Evolutionary conservation across 2,888 invertebrate species (phyloP).

Genomic region (Macrophya alboannulata): DNA sequence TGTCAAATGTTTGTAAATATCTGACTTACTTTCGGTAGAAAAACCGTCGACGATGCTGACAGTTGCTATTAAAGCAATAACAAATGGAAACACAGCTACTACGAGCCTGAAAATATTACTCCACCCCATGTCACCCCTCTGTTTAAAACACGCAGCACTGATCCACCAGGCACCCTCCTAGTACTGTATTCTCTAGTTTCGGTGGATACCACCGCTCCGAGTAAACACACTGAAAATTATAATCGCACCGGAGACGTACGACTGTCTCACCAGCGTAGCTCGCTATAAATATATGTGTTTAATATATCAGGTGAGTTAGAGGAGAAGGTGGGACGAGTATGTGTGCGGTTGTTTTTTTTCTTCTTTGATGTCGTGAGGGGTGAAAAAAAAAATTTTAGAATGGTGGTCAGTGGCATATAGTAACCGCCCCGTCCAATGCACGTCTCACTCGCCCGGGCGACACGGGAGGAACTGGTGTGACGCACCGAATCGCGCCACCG

Average conservation of each 20-base stretch:
- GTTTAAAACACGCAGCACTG: slow-evolving; percentile 34
- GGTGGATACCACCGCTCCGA: slow-evolving; percentile 27
- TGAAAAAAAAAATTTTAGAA: slow-evolving; percentile 16
- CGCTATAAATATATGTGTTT: slow-evolving; percentile 18
- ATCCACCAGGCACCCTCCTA: slow-evolving; percentile 21
- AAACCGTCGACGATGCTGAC: slow-evolving; percentile 44
- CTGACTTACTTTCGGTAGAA: slow-evolving; percentile 48
- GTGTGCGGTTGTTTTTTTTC: not conserved
- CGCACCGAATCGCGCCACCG: slow-evolving; percentile 79
- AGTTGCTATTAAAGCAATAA: slow-evolving; percentile 46
- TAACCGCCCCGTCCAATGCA: slow-evolving; percentile 47
- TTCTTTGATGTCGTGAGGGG: not conserved
- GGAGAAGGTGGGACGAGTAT: slow-evolving; percentile 13
- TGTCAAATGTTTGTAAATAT: slow-evolving; percentile 1
- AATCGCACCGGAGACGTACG: slow-evolving; percentile 5
- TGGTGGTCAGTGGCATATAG: slow-evolving; percentile 50
- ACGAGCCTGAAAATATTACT: slow-evolving; percentile 67
- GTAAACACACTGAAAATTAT: slow-evolving; percentile 31
- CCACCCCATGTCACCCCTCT: slow-evolving; percentile 74
- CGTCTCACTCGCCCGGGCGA: slow-evolving; percentile 59
- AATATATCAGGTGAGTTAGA: slow-evolving; percentile 25
- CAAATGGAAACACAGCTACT: slow-evolving; percentile 68
- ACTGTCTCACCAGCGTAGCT: slow-evolving; percentile 17
- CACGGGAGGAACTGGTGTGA: slow-evolving; percentile 74
- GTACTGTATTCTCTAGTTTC: slow-evolving; percentile 23